Conservation (phyloP, 2,113 vertebrate species). For the Daubentonia madagascariensis region DNA sequence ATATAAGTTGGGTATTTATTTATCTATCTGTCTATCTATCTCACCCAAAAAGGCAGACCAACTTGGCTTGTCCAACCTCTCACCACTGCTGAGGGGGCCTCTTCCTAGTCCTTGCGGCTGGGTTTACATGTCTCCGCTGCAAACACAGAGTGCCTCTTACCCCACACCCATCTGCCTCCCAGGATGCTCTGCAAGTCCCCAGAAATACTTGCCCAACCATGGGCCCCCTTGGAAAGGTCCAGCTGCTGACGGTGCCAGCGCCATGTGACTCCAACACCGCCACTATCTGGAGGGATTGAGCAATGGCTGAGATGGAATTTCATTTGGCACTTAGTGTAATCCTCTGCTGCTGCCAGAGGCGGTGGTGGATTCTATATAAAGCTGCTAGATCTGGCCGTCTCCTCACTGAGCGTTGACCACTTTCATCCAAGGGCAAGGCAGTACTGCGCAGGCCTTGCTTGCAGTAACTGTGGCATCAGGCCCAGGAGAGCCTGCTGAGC, state of each 20-base stretch:
- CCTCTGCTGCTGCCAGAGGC: not conserved
- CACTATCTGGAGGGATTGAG: not conserved
- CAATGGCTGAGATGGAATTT: slow-evolving; percentile 44
- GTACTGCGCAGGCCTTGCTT: not conserved
- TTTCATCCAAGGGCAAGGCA: not conserved
- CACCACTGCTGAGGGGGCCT: not conserved
- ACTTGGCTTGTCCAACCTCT: not conserved
- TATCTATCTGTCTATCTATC: too few species aligned
- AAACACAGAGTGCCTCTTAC: not conserved
- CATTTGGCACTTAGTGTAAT: not conserved
- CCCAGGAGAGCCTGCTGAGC: not conserved
- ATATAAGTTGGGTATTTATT: too few species aligned
- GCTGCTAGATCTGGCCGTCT: slow-evolving; percentile 32
- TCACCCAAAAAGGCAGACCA: not conserved
- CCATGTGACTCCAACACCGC: not conserved
- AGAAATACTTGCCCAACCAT: not conserved
- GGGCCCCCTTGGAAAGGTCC: not conserved
- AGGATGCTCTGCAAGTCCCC: not conserved
- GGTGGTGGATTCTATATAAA: slow-evolving; percentile 30
- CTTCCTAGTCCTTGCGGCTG: not conserved
- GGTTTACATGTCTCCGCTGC: not conserved
- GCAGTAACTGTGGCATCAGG: not conserved
- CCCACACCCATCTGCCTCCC: not conserved
- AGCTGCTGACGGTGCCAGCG: not conserved
- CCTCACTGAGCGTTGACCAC: not conserved